A percentile compares a stretch with the other conserved stretches of the same genome.
These are phyloP conservation scores for Aramus guarauna DNA, from an alignment of 2,113 vertebrate species.

Conservation along the genomic window DNA sequence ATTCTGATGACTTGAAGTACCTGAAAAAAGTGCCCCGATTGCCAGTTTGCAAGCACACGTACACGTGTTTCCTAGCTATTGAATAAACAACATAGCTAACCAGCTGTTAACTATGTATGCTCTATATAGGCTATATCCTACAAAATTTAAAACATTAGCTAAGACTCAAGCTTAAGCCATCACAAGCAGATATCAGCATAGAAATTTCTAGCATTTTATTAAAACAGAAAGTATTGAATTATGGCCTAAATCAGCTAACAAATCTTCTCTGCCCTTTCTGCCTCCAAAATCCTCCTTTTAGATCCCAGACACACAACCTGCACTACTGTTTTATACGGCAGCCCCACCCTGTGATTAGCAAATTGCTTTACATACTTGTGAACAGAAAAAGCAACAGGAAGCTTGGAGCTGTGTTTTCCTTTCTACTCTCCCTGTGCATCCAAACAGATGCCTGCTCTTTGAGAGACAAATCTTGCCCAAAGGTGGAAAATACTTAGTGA, in stretches of 20 bases:
- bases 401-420: not conserved
- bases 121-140: not conserved
- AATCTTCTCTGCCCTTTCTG: not conserved
- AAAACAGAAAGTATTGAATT: not conserved
- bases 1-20: not conserved
- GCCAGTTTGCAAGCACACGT: not conserved
- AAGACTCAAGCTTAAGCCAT: not conserved
- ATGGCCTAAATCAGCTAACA: not conserved
- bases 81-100: not conserved
- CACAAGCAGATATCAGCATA: not conserved
- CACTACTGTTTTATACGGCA: not conserved
- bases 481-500: not conserved
- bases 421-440: rapidly evolving
- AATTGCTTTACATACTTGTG: rapidly evolving
- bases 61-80: not conserved
- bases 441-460: not conserved
- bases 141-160: not conserved
- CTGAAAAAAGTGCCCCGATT: not conserved
- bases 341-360: not conserved
- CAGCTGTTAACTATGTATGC: not conserved
- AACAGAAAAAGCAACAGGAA: not conserved
- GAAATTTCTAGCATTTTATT: not conserved
- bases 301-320: rapidly evolving
- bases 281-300: too few relatives aligned
- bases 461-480: not conserved